Evolutionary conservation across 2,797 vertebrate species (phyloP).

Genomic region (Parauchenoglanis punctatus): DNA sequence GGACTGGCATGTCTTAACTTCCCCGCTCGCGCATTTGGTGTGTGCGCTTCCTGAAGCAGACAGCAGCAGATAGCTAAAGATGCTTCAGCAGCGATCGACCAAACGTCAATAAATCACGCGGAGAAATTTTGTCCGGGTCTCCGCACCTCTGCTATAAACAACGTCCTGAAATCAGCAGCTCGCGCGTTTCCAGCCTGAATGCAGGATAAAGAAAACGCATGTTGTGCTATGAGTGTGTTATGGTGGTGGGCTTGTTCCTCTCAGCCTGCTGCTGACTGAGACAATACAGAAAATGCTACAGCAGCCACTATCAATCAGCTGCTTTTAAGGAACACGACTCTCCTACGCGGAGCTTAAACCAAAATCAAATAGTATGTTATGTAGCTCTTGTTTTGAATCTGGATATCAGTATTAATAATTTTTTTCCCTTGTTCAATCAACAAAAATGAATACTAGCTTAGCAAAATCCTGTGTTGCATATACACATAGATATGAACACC

Average conservation of each 20-base stretch:
- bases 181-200: not conserved
- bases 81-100: slow-evolving; percentile 32
- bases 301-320: slow-evolving; percentile 12
- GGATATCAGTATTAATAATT: not conserved
- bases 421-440: not conserved
- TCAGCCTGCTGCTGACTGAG: slow-evolving; percentile 36
- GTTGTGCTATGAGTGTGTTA: slow-evolving; percentile 17
- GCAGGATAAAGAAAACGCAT: not conserved
- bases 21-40: slow-evolving; percentile 36
- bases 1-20: slow-evolving; percentile 54
- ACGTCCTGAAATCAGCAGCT: not conserved
- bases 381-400: not conserved
- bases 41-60: slow-evolving; percentile 35
- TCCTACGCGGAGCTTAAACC: not conserved
- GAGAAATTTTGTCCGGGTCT: slow-evolving; percentile 4
- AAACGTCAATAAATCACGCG: slow-evolving; percentile 25
- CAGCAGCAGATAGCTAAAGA: slow-evolving; percentile 21
- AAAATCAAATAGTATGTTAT: not conserved
- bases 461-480: not conserved
- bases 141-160: not conserved
- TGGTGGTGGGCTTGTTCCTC: slow-evolving; percentile 22
- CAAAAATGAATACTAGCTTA: not conserved
- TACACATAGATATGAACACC: too few relatives aligned
- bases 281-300: slow-evolving; percentile 6
- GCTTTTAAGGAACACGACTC: slow-evolving; percentile 18